Conservation (phyloP, 2,888 invertebrate genomes). For the Spodoptera littoralis region DNA sequence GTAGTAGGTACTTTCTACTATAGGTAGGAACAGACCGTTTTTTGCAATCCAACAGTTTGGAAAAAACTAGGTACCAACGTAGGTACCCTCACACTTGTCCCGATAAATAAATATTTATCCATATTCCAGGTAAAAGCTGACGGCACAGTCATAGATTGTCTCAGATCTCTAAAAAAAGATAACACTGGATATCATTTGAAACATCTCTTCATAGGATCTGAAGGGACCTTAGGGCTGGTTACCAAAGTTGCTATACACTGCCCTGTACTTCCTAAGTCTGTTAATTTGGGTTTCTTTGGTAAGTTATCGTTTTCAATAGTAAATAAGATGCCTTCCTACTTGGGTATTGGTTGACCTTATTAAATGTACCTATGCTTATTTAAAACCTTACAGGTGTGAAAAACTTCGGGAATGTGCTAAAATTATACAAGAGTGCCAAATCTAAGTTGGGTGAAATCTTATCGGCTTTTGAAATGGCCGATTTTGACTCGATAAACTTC, state of each 20-base stretch:
- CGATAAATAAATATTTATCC: too few species aligned
- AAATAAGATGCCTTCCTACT: too few species aligned
- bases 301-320: slow-evolving; percentile 49
- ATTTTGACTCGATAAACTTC: slow-evolving; percentile 91
- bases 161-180: slow-evolving; percentile 97
- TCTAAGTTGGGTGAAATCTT: slow-evolving; percentile 95
- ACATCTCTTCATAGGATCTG: slow-evolving; percentile 98
- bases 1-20: too few species aligned
- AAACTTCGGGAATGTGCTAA: slow-evolving; percentile 93
- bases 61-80: too few species aligned
- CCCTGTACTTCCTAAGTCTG: slow-evolving; percentile 94
- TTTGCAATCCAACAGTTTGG: too few species aligned
- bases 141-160: slow-evolving; percentile 95
- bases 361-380: too few species aligned
- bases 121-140: slow-evolving; percentile 92
- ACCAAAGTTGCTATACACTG: slow-evolving; percentile 97
- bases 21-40: too few species aligned
- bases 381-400: slow-evolving; percentile 89
- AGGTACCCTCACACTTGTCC: too few species aligned
- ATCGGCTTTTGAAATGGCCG: slow-evolving; percentile 98
- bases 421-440: slow-evolving; percentile 93
- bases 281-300: slow-evolving; percentile 97
- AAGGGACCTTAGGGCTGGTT: slow-evolving; percentile 98
- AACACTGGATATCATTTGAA: slow-evolving; percentile 99
- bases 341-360: too few species aligned